phyloP scores from a whole-genome alignment of 2,888 invertebrate species.

The Sepiola atlantica region DNA sequence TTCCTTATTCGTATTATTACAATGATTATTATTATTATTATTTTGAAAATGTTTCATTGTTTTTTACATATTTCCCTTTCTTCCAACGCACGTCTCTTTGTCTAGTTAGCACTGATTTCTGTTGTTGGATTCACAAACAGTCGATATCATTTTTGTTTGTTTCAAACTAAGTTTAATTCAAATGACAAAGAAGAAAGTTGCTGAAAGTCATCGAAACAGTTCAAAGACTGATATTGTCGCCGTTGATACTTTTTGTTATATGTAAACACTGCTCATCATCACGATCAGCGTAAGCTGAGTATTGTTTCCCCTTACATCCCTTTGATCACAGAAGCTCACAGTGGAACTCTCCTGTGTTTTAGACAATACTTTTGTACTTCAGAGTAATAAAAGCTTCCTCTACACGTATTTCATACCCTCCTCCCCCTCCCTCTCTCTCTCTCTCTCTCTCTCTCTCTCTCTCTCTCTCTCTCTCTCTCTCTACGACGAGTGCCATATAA shows the following conservation, averaged over 20 bases:
- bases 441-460: no score
- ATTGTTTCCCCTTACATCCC: no score
- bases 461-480: no score
- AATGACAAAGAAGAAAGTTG: background rate
- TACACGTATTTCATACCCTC: no score
- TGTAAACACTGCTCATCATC: no score
- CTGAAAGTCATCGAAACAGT: background rate
- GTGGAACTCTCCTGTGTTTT: no score
- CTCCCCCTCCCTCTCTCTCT: no score
- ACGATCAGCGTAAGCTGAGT: no score
- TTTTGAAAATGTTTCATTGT: background rate
- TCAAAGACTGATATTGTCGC: background rate
- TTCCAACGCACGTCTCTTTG: background rate
- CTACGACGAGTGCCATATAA: no score
- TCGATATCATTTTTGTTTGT: background rate
- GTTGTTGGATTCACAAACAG: slow-evolving; percentile 13
- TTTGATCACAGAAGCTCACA: no score
- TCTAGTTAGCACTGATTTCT: background rate
- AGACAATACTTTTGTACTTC: no score
- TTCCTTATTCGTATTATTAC: background rate
- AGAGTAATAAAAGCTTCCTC: no score
- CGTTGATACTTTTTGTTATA: background rate
- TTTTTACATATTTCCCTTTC: background rate
- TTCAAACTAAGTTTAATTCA: background rate
- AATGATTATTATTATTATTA: background rate